Evolutionary conservation across 2,113 vertebrate genomes (phyloP).

Genomic region (Bubo bubo): DNA sequence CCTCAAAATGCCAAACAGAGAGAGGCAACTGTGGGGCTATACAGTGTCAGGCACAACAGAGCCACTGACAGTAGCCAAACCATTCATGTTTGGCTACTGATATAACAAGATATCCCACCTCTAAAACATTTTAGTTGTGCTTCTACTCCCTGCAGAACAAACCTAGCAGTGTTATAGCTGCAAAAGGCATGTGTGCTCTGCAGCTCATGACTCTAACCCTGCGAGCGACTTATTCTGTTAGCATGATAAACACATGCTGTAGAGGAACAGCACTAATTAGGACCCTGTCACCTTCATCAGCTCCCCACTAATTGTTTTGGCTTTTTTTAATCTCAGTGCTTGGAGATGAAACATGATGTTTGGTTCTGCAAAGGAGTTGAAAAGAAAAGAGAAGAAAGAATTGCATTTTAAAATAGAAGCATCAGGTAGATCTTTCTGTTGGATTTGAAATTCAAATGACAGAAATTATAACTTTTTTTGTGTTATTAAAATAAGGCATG

Average conservation of each 20-base stretch:
- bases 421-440: constrained; percentile 49
- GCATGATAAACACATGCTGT: constrained; percentile 57
- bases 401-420: constrained; percentile 67
- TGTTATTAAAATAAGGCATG: constrained; percentile 2
- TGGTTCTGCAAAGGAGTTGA: constrained; percentile 57
- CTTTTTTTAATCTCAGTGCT: constrained; percentile 62
- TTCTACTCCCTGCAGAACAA: neutral
- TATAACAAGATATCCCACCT: rapidly evolving
- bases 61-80: neutral
- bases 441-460: constrained; percentile 68
- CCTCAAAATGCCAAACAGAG: neutral
- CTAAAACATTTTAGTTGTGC: neutral
- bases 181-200: constrained; percentile 17
- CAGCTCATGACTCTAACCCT: constrained; percentile 52
- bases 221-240: constrained; percentile 61
- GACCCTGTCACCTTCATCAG: constrained; percentile 78
- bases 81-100: neutral
- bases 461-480: constrained; percentile 42
- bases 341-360: constrained; percentile 65
- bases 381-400: constrained; percentile 63
- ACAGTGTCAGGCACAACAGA: neutral
- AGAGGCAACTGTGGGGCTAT: rapidly evolving
- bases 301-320: constrained; percentile 72
- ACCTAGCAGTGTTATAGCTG: neutral
- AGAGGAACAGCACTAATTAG: constrained; percentile 75